Base-by-base conservation (phyloP, 1,140 invertebrate species). In the Zaprionus ornatus region DNA sequence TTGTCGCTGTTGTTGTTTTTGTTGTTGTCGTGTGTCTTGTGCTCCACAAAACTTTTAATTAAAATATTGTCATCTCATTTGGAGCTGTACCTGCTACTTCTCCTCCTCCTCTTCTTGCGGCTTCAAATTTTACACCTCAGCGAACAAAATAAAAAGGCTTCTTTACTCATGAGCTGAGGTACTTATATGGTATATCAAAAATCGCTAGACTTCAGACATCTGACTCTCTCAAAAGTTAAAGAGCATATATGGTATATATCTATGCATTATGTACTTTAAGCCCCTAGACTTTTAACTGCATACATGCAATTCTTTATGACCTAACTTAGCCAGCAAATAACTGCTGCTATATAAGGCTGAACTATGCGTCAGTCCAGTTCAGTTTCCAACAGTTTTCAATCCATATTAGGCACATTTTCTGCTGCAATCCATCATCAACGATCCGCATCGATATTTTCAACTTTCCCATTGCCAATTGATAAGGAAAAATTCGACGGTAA, bases 31-130 rank as follows among this genome's bases (percentile, higher is more conserved):
- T 85, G 82, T 85, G 78, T 85, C 82, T 85, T 65, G 62, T 70
- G 78, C 75, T 85, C 70, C 74, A 85, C 55, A 78, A 85, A 80
- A 78, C 82, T 85, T 85, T 84, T 85, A 85, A 85, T 85, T 85
- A 85, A 85, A 85, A 85, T 85, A 85, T 85, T 74, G 81, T 68
- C 81, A 75, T 85, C 81, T 85, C 78, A 73, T 63, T 84, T 71
- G 66, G 57, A 69, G n/a, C 32, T 10, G 29, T 32, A 32, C 29
- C 29, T 59, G 48, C 21, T 59, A 40, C 21, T 69, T 17, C n/a
- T n/a, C 15, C 6, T 17, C 0, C 5, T 67, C 81, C 85, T 85
- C 82, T 74, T 84, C 85, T 85, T 78, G 82, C 72, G 75, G 78
- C 82, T 23, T 45, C 17, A 5, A 50, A 13, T 12, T 23, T 21